Evolutionary conservation across 1,140 invertebrate species (phyloP).

Genomic region (Lordiphosa clarofinis): DNA sequence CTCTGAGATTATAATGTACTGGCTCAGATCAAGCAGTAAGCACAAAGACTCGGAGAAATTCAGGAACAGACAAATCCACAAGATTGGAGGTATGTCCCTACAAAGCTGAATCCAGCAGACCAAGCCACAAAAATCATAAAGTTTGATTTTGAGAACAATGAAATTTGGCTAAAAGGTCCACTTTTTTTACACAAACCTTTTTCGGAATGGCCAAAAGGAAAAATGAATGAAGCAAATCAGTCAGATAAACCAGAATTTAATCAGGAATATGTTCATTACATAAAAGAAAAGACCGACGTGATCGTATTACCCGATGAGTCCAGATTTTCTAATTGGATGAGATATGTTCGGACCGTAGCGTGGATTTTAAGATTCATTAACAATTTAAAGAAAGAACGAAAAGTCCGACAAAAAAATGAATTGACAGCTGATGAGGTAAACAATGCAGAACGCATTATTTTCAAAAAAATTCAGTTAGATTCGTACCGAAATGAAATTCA

Average conservation of each 20-base stretch:
- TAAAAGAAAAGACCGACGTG: neutral
- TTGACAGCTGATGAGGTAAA: slow-evolving; percentile 7
- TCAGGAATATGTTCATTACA: slow-evolving; percentile 3
- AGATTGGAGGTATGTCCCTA: neutral
- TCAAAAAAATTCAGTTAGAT: too few species aligned
- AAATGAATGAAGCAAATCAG: neutral
- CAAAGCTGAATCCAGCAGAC: slow-evolving; percentile 41
- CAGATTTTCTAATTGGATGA: slow-evolving; percentile 20
- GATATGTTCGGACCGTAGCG: slow-evolving; percentile 12
- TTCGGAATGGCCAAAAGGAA: slow-evolving; percentile 5
- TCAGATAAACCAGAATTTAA: neutral
- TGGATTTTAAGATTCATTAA: slow-evolving; percentile 2
- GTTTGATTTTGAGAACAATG: neutral
- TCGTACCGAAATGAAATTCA: slow-evolving; percentile 2
- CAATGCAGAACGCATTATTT: slow-evolving; percentile 9
- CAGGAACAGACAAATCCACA: neutral
- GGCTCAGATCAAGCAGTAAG: slow-evolving; percentile 1
- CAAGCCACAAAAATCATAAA: slow-evolving; percentile 47
- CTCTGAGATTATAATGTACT: neutral
- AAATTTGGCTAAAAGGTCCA: neutral
- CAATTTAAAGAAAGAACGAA: slow-evolving; percentile 1
- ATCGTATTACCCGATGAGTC: neutral
- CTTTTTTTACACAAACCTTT: neutral
- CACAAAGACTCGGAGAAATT: neutral
- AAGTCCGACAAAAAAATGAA: neutral